Conservation (phyloP, 2,797 vertebrate species). For the Ibycter americanus region DNA sequence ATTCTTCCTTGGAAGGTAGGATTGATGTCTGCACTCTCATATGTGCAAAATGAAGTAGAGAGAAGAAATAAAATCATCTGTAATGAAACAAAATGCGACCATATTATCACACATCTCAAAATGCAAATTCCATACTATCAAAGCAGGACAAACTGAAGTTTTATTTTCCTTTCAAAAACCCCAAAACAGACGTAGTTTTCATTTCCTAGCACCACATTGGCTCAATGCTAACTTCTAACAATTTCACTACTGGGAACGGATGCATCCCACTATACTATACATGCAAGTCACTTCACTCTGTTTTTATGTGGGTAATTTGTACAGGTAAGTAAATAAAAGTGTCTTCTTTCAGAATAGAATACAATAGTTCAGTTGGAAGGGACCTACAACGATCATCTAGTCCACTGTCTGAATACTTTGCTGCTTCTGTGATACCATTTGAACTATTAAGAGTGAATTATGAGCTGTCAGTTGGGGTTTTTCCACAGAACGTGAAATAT, state of each 20-base stretch:
- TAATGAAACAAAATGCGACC: not conserved
- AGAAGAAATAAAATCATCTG: not conserved
- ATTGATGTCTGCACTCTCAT: not conserved
- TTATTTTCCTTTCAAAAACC: not conserved
- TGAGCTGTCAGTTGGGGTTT: rapidly evolving
- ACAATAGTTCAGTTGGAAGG: not conserved
- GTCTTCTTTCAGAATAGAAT: not conserved
- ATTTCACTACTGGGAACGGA: not conserved
- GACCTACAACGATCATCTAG: not conserved
- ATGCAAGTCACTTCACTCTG: not conserved
- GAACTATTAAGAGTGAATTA: not conserved
- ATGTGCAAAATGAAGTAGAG: not conserved
- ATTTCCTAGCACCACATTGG: not conserved
- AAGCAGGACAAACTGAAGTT: not conserved
- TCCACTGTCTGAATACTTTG: not conserved
- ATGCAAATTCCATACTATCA: not conserved
- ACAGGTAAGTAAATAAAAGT: not conserved
- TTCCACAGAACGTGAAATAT: not conserved
- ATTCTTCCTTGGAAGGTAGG: conserved; percentile 93
- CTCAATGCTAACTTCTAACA: not conserved
- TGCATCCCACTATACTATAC: not conserved
- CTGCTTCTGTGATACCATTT: not conserved
- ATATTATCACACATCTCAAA: not conserved
- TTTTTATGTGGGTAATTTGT: not conserved
- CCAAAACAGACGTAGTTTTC: not conserved